Conservation (phyloP, 2,113 vertebrate genomes). For the Rhynchopsitta pachyrhyncha region DNA sequence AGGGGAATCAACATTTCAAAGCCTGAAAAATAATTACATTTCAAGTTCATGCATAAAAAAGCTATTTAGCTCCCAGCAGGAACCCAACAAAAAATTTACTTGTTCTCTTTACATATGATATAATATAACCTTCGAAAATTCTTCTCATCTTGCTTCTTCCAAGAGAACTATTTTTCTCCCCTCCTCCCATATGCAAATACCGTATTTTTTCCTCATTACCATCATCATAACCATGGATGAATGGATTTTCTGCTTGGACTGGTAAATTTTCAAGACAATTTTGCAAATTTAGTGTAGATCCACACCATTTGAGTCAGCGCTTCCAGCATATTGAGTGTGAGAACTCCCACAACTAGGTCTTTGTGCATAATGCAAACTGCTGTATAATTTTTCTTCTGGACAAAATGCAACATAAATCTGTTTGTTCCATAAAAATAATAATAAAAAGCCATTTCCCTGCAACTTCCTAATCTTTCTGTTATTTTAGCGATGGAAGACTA, state of each 20-base stretch:
- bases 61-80: conserved; percentile 35
- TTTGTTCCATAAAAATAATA: neutral
- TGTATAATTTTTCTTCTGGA: conserved; percentile 26
- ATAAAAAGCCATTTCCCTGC: neutral
- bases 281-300: conserved; percentile 60
- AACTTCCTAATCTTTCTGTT: neutral
- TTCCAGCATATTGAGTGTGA: conserved; percentile 39
- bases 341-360: conserved; percentile 37
- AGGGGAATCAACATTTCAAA: neutral
- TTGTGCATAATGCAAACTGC: conserved; percentile 42
- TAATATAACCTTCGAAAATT: neutral
- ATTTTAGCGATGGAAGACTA: neutral
- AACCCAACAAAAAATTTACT: conserved; percentile 26
- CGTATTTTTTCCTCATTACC: conserved; percentile 38
- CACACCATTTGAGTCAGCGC: conserved; percentile 8
- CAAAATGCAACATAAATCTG: conserved; percentile 20
- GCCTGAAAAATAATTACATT: conserved; percentile 31
- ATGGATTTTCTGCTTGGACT: conserved; percentile 58
- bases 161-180: conserved; percentile 3
- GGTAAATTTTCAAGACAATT: conserved; percentile 69
- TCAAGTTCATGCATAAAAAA: conserved; percentile 33
- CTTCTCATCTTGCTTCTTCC: neutral
- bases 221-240: conserved; percentile 50
- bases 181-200: conserved; percentile 14
- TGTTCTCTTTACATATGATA: conserved; percentile 19